Base-by-base conservation (phyloP, 2,888 invertebrate genomes). In the Troides helena region DNA sequence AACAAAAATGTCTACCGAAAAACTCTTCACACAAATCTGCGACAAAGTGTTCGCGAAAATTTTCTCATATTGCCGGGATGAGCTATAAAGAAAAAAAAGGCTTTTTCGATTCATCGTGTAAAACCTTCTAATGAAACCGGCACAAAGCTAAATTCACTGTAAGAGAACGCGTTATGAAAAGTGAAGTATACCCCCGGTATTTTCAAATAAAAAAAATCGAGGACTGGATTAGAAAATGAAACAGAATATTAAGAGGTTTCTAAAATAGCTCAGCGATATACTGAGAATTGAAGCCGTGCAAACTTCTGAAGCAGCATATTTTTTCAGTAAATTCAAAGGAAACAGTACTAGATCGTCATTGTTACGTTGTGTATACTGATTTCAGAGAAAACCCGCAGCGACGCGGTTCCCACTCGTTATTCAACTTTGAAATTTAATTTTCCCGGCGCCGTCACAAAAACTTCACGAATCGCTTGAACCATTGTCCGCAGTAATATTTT, bases 391-490 rank as follows among this genome's bases (percentile, higher is more conserved):
- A 30, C 50, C 43, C 57, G 43, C 57, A 50, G 50, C 53, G 25
- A 63, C 68, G 53, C 46, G 46, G 5, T 53, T 25, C 36, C 63
- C 62, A 30, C 46, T 50, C 59, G 21, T 63, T 36, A 58, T 63
- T 46, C 68, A 59, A 68, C 36, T 68, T 63, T 68, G 59, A 68
- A 68, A 68, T 68, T 68, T 50, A 68, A 68, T 68, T 59, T 66
- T 23, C 50, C 36, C 25, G 39, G 36, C 58, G 58, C 46, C 58
- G 23, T 59, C 63, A 63, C 63, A 63, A 59, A 62, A 68, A 63
- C 25, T 68, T 43, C 43, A 1, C 43, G 57, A 62, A 62, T 56
- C 17, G 23, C 67, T 62, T 18, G 46, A 58, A 50, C 17, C 58
- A 59, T 68, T 68, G 68, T 63, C 46, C 67, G 59, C 59, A 23